These are phyloP conservation scores for Periplaneta americana DNA, from an alignment of 1,140 invertebrate species.

Conservation along the genomic window DNA sequence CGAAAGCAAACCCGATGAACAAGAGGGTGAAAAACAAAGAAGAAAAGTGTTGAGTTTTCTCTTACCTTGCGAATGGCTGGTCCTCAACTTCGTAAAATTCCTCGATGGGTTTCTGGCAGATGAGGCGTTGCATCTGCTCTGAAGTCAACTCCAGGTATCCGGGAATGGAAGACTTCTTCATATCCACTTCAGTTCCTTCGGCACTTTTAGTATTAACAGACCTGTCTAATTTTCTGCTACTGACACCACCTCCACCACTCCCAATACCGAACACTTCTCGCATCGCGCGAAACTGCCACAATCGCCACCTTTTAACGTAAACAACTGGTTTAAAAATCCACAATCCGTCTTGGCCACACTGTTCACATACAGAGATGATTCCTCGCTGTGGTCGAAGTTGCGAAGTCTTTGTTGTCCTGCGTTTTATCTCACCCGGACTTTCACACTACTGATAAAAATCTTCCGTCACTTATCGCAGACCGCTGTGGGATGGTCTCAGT, in stretches of 20 bases:
- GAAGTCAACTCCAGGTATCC: slow-evolving; percentile 44
- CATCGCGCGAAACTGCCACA: neutral
- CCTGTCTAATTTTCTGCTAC: neutral
- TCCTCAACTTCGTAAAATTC: slow-evolving; percentile 46
- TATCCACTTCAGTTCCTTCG: slow-evolving; percentile 39
- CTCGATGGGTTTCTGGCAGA: slow-evolving; percentile 43
- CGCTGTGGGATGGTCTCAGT: no score
- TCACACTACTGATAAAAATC: neutral
- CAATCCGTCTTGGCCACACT: no score
- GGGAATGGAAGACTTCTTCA: slow-evolving; percentile 35
- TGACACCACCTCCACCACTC: neutral
- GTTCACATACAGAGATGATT: no score
- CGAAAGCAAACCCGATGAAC: no score
- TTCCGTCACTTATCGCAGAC: neutral
- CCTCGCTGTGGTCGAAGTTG: no score
- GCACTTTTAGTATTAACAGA: neutral
- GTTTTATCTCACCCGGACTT: neutral
- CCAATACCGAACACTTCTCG: slow-evolving; percentile 1
- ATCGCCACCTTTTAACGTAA: neutral
- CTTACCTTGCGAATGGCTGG: slow-evolving; percentile 46
- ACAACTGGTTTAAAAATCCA: no score
- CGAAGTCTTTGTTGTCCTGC: neutral
- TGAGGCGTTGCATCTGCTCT: slow-evolving; percentile 40
- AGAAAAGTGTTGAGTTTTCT: neutral
- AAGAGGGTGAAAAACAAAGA: no score